Base-by-base conservation (phyloP, 2,113 vertebrate species). In the Perca fluviatilis region DNA sequence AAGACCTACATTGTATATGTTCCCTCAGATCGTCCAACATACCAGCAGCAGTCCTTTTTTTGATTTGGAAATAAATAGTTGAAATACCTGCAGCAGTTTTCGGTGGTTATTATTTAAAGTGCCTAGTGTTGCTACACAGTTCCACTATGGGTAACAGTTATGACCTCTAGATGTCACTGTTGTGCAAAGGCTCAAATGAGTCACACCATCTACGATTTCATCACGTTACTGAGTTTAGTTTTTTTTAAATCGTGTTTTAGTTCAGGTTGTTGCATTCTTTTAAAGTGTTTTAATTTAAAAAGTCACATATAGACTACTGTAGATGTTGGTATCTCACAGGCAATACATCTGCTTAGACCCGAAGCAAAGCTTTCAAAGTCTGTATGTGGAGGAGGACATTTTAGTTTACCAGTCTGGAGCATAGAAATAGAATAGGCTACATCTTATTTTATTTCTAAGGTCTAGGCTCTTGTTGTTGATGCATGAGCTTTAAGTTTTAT, bases 31-130 rank as follows among this genome's bases (percentile, higher is more conserved):
- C 74, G 47, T 77, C 19, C 68, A 81, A 54, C 73, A 78, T 30
- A 83, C 70, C 61, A 69, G 47, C 60, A 49, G 18, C 53, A 73
- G n/a, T 82, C 56, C 76, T 73, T 74, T 65, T 79, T 84, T 79
- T 83, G 23, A 63, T 86, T 33, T 67, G 63, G 65, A 66, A 92
- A 91, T 94, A 94, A 93, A 94, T 63, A 9, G 10, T 50, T 71
- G 0, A 50, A 86, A 85, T 72, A 16, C 63, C 14, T 61, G 2
- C 15, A 12, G 25, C 21, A 53, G 19, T 74, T 56, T 64, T 51
- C 12, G 8, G 25, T 57, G 47, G 21, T 77, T 69, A 33, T 74
- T 56, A 30, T 58, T 64, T 66, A 13, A 7, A 21, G 14, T 51
- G 27, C 46, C 12, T 36, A 1, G 14, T 47, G 5, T 15, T 36